Evolutionary conservation across 2,113 vertebrate species (phyloP).

Genomic region (Pluvianellus socialis): DNA sequence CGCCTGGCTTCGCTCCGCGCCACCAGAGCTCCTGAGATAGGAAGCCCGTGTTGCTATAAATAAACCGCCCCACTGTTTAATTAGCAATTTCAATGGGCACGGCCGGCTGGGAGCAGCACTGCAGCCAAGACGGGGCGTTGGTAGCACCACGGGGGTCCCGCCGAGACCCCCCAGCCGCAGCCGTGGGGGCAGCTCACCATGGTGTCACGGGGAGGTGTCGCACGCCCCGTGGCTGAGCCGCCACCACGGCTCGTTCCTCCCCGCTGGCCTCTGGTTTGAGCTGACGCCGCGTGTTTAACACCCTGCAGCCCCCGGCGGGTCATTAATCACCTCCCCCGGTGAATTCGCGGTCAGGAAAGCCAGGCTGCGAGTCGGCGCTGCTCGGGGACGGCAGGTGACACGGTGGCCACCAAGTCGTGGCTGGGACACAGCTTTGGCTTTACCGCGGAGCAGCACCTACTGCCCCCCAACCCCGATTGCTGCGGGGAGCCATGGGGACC

Average conservation of each 20-base stretch:
- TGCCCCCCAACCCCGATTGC: accelerated
- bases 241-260: accelerated
- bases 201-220: background rate
- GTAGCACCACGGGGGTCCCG: background rate
- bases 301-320: background rate
- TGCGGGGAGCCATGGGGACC: accelerated
- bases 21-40: background rate
- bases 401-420: accelerated
- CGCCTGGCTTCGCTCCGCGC: accelerated
- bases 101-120: background rate
- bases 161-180: background rate
- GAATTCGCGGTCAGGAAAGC: background rate
- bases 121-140: background rate
- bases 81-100: background rate
- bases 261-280: background rate
- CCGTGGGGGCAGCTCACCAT: accelerated
- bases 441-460: accelerated
- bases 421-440: background rate
- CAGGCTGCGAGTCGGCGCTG: background rate
- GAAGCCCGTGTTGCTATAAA: background rate
- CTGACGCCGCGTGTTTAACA: accelerated
- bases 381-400: background rate
- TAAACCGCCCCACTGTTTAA: background rate
- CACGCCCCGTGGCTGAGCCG: accelerated
- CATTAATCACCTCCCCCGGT: background rate